Conservation (phyloP, 2,113 vertebrate species). For the Lepisosteus oculatus region DNA sequence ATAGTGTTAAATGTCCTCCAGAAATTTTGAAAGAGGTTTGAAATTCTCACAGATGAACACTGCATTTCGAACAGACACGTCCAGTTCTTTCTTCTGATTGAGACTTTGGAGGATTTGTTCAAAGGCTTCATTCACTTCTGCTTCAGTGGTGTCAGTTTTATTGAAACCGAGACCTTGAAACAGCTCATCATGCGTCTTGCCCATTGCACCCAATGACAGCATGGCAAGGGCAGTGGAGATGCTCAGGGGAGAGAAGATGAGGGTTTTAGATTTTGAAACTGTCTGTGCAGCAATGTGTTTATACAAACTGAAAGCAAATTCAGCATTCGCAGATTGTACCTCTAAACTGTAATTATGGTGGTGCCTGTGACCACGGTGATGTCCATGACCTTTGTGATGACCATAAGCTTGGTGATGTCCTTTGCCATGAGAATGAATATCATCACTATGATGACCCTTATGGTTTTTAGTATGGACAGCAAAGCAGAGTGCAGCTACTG, state of each 20-base stretch:
- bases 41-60: constrained; percentile 46
- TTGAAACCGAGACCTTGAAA: constrained; percentile 54
- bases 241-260: constrained; percentile 74
- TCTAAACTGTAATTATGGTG: constrained; percentile 7
- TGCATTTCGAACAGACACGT: constrained; percentile 40
- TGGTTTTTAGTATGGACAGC: neutral
- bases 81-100: constrained; percentile 9
- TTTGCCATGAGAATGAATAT: neutral
- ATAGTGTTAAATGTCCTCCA: constrained; percentile 43
- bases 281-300: constrained; percentile 42
- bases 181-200: constrained; percentile 58
- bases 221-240: constrained; percentile 64
- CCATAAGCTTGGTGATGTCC: neutral
- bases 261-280: constrained; percentile 51
- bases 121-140: constrained; percentile 38
- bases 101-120: constrained; percentile 23
- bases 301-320: constrained; percentile 66
- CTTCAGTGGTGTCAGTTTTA: constrained; percentile 20
- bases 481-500: constrained; percentile 2
- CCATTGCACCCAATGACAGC: constrained; percentile 59
- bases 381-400: neutral
- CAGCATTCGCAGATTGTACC: constrained; percentile 51
- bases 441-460: neutral
- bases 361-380: neutral
- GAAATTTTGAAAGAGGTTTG: constrained; percentile 38